Evolutionary conservation across 2,113 vertebrate genomes (phyloP), one percentile per base, ranked within the genome.

Genomic region (Piprites chloris): DNA sequence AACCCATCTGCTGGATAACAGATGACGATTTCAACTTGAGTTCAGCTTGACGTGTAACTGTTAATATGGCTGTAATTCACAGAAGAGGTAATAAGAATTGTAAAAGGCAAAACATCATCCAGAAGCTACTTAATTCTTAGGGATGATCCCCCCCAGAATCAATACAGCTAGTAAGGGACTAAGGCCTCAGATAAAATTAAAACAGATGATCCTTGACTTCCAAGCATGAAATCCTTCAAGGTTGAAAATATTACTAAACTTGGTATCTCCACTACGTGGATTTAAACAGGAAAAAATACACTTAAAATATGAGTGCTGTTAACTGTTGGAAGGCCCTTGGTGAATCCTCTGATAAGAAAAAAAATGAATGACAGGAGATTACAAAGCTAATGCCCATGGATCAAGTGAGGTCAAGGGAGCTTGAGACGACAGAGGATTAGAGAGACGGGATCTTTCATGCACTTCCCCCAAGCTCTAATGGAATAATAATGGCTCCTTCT

Each of bases 351-450:
- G 80, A 80, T 96, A 97, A 97, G 96, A 97, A 96, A 93, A 93
- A 44, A 98, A 97, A 97, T 95, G 98, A 98, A 98, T n/a, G 85
- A 98, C 96, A 96, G 95, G 89, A 97, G 98, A 98, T 99, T 99
- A 98, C 97, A 96, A 89, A 97, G 97, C 98, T 99, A 98, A 99
- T 98, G 97, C 96, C 82, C 94, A 86, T 92, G 98, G 98, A 98
- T 98, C 97, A 98, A 98, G 97, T 93, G 95, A 98, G 98, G 98
- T 98, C 97, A 97, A 87, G 97, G 96, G 96, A 97, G 96, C 97
- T 97, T 96, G 94, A 97, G 96, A 98, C 88, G 87, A 97, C 97
- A 97, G 96, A 91, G 97, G 98, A 98, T 99, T 98, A 99, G 96
- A 98, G 97, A 91, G 94, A 96, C 14, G 1, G 87, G 39, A 89